A percentile compares a stretch with the other conserved stretches of the same genome.
Evolutionary conservation across 2,888 invertebrate species (phyloP).

Genomic region (Vesta saturnalis): DNA sequence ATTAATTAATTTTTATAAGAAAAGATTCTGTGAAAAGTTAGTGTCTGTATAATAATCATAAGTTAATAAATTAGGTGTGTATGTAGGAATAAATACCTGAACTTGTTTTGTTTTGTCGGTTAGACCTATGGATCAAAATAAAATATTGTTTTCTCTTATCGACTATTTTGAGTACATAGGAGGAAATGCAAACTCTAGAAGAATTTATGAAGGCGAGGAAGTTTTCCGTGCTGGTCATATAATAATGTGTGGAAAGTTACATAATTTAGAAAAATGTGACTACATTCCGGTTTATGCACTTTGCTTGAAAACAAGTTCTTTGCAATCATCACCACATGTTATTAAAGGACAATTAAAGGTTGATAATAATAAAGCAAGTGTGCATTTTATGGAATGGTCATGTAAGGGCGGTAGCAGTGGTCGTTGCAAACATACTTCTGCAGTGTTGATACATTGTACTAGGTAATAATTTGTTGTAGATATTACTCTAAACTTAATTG

Average conservation of each 20-base stretch:
- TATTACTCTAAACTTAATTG: too few relatives aligned
- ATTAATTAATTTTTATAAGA: background rate
- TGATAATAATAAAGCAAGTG: too few relatives aligned
- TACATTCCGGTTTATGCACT: conserved; percentile 6
- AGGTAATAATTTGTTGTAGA: too few relatives aligned
- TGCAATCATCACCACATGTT: conserved; percentile 11
- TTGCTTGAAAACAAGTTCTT: conserved; percentile 17
- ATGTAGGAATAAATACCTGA: too few relatives aligned
- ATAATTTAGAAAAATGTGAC: background rate
- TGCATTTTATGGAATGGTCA: background rate
- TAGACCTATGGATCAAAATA: background rate
- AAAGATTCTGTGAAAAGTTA: too few relatives aligned
- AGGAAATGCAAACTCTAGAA: too few relatives aligned
- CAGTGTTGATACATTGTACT: too few relatives aligned
- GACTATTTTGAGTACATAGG: background rate
- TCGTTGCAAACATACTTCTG: background rate
- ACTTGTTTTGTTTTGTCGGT: too few relatives aligned
- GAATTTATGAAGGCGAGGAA: too few relatives aligned
- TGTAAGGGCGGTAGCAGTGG: background rate
- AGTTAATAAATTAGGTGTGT: too few relatives aligned
- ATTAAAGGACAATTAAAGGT: too few relatives aligned
- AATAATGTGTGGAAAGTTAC: conserved; percentile 5
- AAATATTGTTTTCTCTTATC: background rate
- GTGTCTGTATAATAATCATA: too few relatives aligned
- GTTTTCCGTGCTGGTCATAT: conserved; percentile 14